phyloP scores from a whole-genome alignment of 2,888 invertebrate species.

The Mythimna pallens region DNA sequence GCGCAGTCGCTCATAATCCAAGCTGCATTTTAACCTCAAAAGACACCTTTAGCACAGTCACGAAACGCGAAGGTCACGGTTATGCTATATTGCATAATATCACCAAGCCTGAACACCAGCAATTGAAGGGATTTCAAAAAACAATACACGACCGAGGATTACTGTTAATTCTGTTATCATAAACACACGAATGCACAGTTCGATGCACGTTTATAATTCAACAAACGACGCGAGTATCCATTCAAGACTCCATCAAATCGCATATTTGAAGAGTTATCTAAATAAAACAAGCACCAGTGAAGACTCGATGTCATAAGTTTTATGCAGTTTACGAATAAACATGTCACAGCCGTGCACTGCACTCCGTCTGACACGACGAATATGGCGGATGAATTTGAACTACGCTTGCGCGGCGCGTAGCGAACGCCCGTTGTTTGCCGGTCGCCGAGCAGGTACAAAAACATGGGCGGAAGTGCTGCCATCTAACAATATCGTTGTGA shows the following conservation, averaged over 20 bases:
- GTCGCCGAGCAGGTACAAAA: constrained; percentile 82
- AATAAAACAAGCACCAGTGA: constrained; percentile 81
- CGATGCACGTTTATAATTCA: constrained; percentile 87
- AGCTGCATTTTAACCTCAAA: constrained; percentile 90
- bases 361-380: constrained; percentile 90
- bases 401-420: constrained; percentile 83
- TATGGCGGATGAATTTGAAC: constrained; percentile 90
- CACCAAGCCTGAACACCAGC: constrained; percentile 83
- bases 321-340: constrained; percentile 88
- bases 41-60: constrained; percentile 87
- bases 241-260: constrained; percentile 80
- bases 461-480: constrained; percentile 74
- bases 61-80: constrained; percentile 88
- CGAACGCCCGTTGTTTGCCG: constrained; percentile 70
- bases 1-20: constrained; percentile 89
- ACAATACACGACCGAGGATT: constrained; percentile 86
- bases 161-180: constrained; percentile 89
- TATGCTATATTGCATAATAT: constrained; percentile 88
- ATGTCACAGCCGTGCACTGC: constrained; percentile 88
- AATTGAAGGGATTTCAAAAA: constrained; percentile 81
- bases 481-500: constrained; percentile 69
- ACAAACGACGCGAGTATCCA: constrained; percentile 83
- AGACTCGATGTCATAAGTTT: constrained; percentile 83
- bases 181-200: constrained; percentile 89
- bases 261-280: constrained; percentile 83